Base-by-base conservation (phyloP, 2,797 vertebrate genomes). In the Prunella strophiata region DNA sequence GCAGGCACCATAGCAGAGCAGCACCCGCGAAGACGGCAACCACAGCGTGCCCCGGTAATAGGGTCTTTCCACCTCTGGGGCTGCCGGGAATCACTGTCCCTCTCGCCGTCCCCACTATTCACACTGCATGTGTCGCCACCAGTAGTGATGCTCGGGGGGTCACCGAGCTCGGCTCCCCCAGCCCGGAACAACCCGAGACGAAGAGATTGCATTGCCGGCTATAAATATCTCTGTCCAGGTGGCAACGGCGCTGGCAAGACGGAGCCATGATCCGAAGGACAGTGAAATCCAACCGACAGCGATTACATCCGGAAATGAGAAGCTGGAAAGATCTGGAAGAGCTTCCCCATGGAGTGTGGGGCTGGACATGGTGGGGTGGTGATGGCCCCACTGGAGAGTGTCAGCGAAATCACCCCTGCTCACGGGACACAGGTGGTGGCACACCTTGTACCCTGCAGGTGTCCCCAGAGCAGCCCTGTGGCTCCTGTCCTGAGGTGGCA, bases 31-130 rank as follows among this genome's bases (percentile, higher is more conserved):
- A n/a, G n/a, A n/a, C n/a, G n/a, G n/a, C n/a, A n/a, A n/a, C 40
- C 17, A 23, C n/a, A 3, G 6, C 2, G 18, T 47, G 22, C 8
- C 29, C 19, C 4, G 0, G 34, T 8, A 18, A n/a, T n/a, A 0
- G 3, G 4, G 8, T 61, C 8, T 16, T 42, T 32, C 11, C 1
- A 1, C 17, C 8, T 45, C 30, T 18, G 36, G 32, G 18, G 15
- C 10, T 67, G 43, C 34, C 2, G 0, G 10, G 21, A 59, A n/a
- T 59, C 51, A 14, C 13, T 3, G 32, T 25, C 32, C 17, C 18
- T 23, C 29, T 62, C 6, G 0, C 13, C 27, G 23, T 54, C 17
- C 36, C 61, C 3, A 1, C 29, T 2, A 1, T 13, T 73, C 55
- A 16, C 59, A 9, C 16, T 22, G 50, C 54, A 16, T 25, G 20